phyloP scores from a whole-genome alignment of 92 coral and sea anemone genomes.

The Umimayanthus chanpuru region DNA sequence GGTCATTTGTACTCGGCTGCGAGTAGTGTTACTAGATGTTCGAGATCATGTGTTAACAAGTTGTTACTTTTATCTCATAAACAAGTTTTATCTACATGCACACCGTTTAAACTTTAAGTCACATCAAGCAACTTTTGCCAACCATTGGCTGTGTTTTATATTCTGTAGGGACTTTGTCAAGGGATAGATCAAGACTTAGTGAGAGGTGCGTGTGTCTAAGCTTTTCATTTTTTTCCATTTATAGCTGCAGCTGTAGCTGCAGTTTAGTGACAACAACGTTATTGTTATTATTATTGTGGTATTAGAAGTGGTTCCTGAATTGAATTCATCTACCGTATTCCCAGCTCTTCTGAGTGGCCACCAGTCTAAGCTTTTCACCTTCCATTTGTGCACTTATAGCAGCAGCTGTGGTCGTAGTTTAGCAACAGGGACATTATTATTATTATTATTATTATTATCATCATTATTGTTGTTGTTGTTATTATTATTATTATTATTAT shows the following conservation, averaged over 20 bases:
- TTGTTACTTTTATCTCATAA: neutral
- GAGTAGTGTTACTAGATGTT: too few species aligned
- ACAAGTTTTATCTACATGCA: neutral
- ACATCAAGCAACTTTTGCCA: neutral
- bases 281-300: too few species aligned
- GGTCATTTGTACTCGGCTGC: too few species aligned
- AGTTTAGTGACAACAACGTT: too few species aligned
- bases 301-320: neutral
- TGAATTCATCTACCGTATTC: neutral
- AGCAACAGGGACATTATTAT: too few species aligned
- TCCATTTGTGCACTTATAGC: too few species aligned
- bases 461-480: too few species aligned
- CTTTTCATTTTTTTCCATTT: neutral
- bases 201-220: conserved; percentile 35
- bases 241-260: too few species aligned
- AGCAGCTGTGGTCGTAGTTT: too few species aligned
- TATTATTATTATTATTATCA: too few species aligned
- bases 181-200: conserved; percentile 58
- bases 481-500: too few species aligned
- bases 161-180: conserved; percentile 48
- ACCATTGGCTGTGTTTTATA: neutral
- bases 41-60: too few species aligned
- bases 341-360: conserved; percentile 55
- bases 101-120: neutral
- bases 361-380: conserved; percentile 7